A percentile compares a stretch with the other conserved stretches of the same genome.
Evolutionary conservation across 23 tunicate species (phyloP).

Genomic region (Ascidia mentula): DNA sequence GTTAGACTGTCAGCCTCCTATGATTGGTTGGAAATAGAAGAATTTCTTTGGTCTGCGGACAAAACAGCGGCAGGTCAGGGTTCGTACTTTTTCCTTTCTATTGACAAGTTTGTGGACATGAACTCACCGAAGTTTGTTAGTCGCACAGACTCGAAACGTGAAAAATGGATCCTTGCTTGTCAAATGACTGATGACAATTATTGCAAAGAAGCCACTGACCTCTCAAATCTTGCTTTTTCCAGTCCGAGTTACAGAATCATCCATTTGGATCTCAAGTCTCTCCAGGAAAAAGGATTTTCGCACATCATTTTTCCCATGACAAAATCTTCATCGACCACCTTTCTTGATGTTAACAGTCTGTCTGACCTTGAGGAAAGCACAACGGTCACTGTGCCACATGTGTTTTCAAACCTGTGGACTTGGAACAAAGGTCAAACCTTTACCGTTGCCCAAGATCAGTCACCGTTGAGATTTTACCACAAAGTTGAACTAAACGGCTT

Average conservation of each 20-base stretch:
- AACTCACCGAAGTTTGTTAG: slow-evolving; percentile 30
- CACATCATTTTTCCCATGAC: slow-evolving; percentile 46
- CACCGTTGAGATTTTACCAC: slow-evolving; percentile 35
- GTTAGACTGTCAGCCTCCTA: slow-evolving; percentile 38
- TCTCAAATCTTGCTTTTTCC: slow-evolving; percentile 19
- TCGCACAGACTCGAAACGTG: slow-evolving; percentile 22
- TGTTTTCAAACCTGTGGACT: slow-evolving; percentile 79
- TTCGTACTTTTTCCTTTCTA: slow-evolving; percentile 43
- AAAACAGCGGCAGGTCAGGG: slow-evolving; percentile 12
- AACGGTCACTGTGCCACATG: slow-evolving; percentile 36
- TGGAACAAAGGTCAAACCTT: slow-evolving; percentile 32
- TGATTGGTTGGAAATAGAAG: slow-evolving; percentile 6
- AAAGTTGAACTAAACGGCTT: slow-evolving; percentile 27
- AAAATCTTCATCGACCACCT: neutral
- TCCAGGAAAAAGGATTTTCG: slow-evolving; percentile 34
- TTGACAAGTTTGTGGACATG: slow-evolving; percentile 14
- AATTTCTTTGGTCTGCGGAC: slow-evolving; percentile 37
- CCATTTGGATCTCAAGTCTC: slow-evolving; percentile 16
- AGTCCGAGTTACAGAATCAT: slow-evolving; percentile 29
- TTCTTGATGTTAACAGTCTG: slow-evolving; percentile 47
- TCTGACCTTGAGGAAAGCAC: slow-evolving; percentile 13
- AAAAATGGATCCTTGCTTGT: slow-evolving; percentile 74
- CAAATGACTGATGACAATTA: neutral
- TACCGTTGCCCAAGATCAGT: neutral
- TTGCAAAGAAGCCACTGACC: slow-evolving; percentile 50